Base-by-base conservation (phyloP, 2,888 invertebrate species). In the Drosophila differens region DNA sequence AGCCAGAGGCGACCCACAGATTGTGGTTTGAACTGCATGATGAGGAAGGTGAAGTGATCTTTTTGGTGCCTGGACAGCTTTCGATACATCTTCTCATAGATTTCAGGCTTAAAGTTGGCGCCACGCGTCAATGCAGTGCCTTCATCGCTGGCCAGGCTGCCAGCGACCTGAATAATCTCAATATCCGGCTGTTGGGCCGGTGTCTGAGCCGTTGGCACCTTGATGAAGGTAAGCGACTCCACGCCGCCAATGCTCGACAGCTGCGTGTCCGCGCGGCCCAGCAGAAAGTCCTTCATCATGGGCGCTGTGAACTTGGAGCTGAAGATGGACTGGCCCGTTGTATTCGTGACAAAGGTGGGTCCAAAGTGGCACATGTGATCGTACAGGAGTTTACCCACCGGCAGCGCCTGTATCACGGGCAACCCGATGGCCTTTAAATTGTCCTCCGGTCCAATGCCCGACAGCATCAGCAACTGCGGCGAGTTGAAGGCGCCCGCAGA, bases 401-500 rank as follows among this genome's bases (percentile, higher is more conserved):
- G 96, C 22, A 96, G 93, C 79, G 96, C 94, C 76, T 95, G 93
- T 4, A 96, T 83, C 0, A 96, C 92, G 0, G 95, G 95, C 69
- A 96, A 94, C 0, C 94, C 94, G 5, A 95, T 91, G 4, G 94
- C 93, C 25, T 92, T 89, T 2, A 96, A 92, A 83, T 96, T 94
- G 53, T 95, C 91, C 70, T 87, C 93, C 0, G 95, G 95, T 3
- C 95, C 95, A 19, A 95, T 90, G 0, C 98, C 98, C 9, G 97
- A 97, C 7, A 99, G 93, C 97, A 98, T 97, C 14, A 99, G 94
- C 4, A 99, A 92, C 92, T 99, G 98, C 0, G 98, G 98, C 0
- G 97, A 97, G 86, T 97, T 97, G 76, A 99, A 96, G 2, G 98
- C 95, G 0, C 98, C 98, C 3, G 97, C 97, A 19, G 97, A 96